Percentiles rank a stretch among this genome's conserved stretches.
phyloP scores from a whole-genome alignment of 2,113 vertebrate genomes.

The Spizaetus ornatus region DNA sequence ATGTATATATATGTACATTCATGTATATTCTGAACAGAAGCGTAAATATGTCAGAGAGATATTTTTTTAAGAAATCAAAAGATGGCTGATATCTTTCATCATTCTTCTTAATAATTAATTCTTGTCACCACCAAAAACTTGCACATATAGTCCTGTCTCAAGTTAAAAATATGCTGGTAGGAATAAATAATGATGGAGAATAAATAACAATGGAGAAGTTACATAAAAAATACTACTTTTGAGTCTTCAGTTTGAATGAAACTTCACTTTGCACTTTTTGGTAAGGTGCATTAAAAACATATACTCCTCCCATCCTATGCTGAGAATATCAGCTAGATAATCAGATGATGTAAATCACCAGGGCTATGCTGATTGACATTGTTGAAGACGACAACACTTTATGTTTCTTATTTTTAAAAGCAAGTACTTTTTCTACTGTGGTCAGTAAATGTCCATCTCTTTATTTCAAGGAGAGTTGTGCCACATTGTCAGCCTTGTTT shows the following conservation, averaged over 20 bases:
- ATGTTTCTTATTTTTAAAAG: background rate
- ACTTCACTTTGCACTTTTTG: background rate
- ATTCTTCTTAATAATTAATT: background rate
- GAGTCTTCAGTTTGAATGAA: background rate
- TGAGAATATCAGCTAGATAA: background rate
- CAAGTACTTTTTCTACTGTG: background rate
- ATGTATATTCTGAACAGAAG: background rate
- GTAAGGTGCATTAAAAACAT: background rate
- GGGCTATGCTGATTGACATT: background rate
- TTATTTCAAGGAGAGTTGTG: slow-evolving; percentile 34
- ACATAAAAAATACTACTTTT: background rate
- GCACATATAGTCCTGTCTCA: background rate
- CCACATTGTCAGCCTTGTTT: slow-evolving; percentile 23
- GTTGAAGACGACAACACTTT: background rate
- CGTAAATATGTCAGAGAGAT: background rate
- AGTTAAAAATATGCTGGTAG: background rate
- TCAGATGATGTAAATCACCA: fast-evolving
- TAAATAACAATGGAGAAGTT: background rate
- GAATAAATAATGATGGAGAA: background rate
- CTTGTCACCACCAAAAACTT: background rate
- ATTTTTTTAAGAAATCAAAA: background rate
- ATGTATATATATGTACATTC: background rate
- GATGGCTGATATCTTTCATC: background rate
- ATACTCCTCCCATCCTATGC: background rate
- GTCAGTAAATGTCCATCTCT: background rate